phyloP scores from a whole-genome alignment of 2,888 invertebrate species.

The Spialia ferax region DNA sequence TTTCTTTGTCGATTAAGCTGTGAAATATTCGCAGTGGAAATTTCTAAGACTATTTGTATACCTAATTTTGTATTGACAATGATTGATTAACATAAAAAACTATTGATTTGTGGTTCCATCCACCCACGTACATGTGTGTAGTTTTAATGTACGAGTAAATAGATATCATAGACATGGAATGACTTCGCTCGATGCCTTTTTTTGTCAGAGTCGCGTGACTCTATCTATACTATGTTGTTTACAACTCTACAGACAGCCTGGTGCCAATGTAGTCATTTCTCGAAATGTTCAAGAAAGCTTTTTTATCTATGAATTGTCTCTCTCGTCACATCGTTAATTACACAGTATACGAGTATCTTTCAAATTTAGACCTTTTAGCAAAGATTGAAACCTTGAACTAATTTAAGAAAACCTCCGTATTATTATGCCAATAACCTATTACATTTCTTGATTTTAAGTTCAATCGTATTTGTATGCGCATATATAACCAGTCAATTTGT shows the following conservation, averaged over 20 bases:
- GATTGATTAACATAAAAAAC: conserved; percentile 26
- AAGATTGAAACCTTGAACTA: no score
- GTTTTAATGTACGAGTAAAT: no score
- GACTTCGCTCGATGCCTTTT: conserved; percentile 15
- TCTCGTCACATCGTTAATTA: not conserved
- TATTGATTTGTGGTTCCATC: not conserved
- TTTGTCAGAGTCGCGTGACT: conserved; percentile 25
- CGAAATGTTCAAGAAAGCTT: conserved; percentile 11
- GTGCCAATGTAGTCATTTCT: conserved; percentile 32
- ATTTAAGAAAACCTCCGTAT: no score
- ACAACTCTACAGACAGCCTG: conserved; percentile 35
- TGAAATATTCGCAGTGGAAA: no score
- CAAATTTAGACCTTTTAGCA: no score
- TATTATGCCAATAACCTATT: no score
- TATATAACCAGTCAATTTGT: not conserved
- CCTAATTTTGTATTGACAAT: conserved; percentile 22
- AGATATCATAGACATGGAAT: conserved; percentile 5
- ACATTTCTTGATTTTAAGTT: not conserved
- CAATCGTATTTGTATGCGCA: not conserved
- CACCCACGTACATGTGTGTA: no score
- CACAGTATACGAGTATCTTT: no score
- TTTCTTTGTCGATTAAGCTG: no score
- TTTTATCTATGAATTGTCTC: not conserved
- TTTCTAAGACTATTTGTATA: no score
- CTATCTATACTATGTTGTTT: conserved; percentile 30